Conservation (phyloP, 2,797 vertebrate genomes). For the Myotis daubentonii region DNA sequence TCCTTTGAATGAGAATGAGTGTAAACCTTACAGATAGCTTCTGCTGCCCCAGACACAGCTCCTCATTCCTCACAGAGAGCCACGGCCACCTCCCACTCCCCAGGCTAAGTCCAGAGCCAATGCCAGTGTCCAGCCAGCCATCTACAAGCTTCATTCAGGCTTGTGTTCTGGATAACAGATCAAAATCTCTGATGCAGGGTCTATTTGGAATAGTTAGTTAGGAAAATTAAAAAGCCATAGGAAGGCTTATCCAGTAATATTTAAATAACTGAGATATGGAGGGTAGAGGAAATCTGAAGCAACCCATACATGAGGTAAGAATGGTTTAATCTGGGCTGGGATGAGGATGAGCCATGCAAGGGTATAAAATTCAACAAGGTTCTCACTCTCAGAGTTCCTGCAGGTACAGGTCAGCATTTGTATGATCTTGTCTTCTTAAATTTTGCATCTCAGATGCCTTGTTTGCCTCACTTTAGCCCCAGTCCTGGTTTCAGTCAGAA, state of each 20-base stretch:
- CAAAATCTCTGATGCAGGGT: not conserved
- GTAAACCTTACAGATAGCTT: not conserved
- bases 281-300: not conserved
- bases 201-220: not conserved
- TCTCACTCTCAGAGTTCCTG: not conserved
- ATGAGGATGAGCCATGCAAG: fast-evolving
- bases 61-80: not conserved
- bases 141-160: not conserved
- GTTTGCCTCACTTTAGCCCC: not conserved
- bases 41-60: not conserved
- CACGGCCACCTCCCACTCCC: not conserved
- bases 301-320: not conserved
- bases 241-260: not conserved
- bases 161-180: not conserved
- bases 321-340: not conserved
- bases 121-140: not conserved
- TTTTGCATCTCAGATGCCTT: not conserved
- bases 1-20: not conserved
- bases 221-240: not conserved
- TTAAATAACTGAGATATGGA: not conserved
- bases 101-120: not conserved
- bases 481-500: not conserved
- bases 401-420: not conserved
- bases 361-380: not conserved
- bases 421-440: not conserved